A percentile compares a stretch with the other conserved stretches of the same genome.
phyloP scores from a whole-genome alignment of 2,797 vertebrate genomes.

The Mormyrops attenuatus region DNA sequence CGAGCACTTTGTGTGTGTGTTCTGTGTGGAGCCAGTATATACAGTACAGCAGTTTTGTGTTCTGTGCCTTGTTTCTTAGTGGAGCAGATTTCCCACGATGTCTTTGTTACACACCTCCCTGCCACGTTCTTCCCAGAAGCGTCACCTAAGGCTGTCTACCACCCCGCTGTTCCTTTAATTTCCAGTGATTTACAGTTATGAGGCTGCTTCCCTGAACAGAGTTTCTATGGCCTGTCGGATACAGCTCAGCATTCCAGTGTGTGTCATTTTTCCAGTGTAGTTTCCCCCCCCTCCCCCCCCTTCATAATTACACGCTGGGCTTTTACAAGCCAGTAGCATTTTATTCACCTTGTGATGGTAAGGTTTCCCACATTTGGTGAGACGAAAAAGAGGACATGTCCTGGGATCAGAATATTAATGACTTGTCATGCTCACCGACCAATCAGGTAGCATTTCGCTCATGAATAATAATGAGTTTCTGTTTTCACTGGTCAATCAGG shows the following conservation, averaged over 20 bases:
- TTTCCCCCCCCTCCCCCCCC: not conserved
- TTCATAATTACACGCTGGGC: not conserved
- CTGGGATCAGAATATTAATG: too few species aligned
- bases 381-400: too few species aligned
- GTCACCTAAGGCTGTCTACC: not conserved
- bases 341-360: not conserved
- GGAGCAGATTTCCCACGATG: not conserved
- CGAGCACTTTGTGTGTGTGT: not conserved
- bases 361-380: too few species aligned
- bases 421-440: too few species aligned
- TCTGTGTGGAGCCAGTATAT: not conserved
- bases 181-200: not conserved
- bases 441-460: too few species aligned
- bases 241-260: not conserved
- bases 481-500: too few species aligned
- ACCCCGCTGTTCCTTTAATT: not conserved
- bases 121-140: not conserved
- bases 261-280: not conserved
- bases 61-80: not conserved
- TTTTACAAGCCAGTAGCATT: not conserved
- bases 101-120: not conserved
- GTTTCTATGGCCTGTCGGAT: not conserved
- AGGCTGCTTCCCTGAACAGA: not conserved
- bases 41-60: not conserved
- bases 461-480: too few species aligned